Percentiles rank a stretch among this genome's conserved stretches.
Evolutionary conservation across 2,888 invertebrate genomes (phyloP).

Genomic region (Dromius quadrimaculatus): DNA sequence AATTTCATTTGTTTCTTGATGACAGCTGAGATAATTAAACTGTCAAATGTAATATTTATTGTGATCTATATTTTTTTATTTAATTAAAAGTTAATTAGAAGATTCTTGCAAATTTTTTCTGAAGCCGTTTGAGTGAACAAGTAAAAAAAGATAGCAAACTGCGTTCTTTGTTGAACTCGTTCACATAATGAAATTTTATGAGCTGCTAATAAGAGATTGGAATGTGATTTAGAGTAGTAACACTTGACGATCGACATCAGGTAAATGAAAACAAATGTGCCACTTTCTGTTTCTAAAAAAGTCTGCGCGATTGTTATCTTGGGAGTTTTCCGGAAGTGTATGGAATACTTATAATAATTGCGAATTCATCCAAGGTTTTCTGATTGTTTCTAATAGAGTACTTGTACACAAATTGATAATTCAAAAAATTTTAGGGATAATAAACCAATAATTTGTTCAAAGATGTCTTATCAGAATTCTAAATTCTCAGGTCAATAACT

Average conservation of each 20-base stretch:
- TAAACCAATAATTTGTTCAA: too few species aligned
- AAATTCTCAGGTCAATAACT: too few species aligned
- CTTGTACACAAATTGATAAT: too few species aligned
- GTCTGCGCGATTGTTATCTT: neutral
- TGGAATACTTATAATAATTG: too few species aligned
- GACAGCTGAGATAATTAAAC: conserved; percentile 13
- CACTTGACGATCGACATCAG: conserved; percentile 14
- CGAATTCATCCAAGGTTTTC: too few species aligned
- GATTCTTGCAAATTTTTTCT: neutral
- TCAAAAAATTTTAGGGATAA: too few species aligned
- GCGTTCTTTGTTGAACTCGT: conserved; percentile 14
- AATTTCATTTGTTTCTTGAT: conserved; percentile 12
- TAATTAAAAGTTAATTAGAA: neutral
- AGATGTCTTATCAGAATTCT: too few species aligned
- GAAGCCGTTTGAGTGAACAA: neutral
- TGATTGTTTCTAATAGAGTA: too few species aligned
- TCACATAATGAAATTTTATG: conserved; percentile 30
- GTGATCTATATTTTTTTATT: neutral
- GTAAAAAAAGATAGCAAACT: neutral
- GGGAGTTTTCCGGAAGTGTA: neutral
- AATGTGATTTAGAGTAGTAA: conserved; percentile 23
- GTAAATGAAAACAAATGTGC: conserved; percentile 16
- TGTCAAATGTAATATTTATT: conserved; percentile 2
- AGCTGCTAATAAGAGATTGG: conserved; percentile 27
- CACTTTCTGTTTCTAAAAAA: conserved; percentile 36